Base-by-base conservation (phyloP, 2,113 vertebrate species). In the Brachirus orientalis region DNA sequence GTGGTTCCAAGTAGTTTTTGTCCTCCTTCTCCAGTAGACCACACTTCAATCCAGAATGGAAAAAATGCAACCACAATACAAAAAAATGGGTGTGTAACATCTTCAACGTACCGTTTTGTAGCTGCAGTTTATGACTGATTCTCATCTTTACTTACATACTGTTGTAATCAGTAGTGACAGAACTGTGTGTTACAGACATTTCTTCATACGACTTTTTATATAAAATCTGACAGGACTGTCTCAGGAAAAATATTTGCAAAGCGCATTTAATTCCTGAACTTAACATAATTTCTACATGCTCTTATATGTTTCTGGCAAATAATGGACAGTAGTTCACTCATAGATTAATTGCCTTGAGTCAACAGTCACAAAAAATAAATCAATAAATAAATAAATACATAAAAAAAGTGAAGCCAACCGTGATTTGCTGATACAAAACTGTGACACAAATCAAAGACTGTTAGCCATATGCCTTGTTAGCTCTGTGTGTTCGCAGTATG, bases 391-490 rank as follows among this genome's bases (percentile, higher is more conserved):
- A n/a, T n/a, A n/a, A n/a, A n/a, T n/a, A n/a, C n/a, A 14, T 22
- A 47, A 81, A 72, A 6, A 28, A 75, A 72, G 38, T 57, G 60
- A 78, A 54, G 65, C 64, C 67, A 75, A 55, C 50, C 37, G 9
- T 57, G 45, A 74, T 74, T 69, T 65, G 60, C 72, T 86, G 66
- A 69, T 69, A 79, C 68, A 43, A 91, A 88, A 89, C 83, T 88
- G 86, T 88, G 83, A 83, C 75, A 78, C 56, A 37, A 77, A 87
- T 86, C 58, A 80, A 87, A 84, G 89, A 91, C 89, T 91, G 90
- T 91, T 90, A 88, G 86, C 88, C 88, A 90, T 85, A 89, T 90
- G 88, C 88, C 90, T 91, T 79, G 69, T 86, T 84, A 83, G 61
- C 75, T 87, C 46, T 70, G 40, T 87, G 87, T 85, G 73, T 78